Conservation (phyloP, 2,888 invertebrate genomes). For the Tenodera sinensis region DNA sequence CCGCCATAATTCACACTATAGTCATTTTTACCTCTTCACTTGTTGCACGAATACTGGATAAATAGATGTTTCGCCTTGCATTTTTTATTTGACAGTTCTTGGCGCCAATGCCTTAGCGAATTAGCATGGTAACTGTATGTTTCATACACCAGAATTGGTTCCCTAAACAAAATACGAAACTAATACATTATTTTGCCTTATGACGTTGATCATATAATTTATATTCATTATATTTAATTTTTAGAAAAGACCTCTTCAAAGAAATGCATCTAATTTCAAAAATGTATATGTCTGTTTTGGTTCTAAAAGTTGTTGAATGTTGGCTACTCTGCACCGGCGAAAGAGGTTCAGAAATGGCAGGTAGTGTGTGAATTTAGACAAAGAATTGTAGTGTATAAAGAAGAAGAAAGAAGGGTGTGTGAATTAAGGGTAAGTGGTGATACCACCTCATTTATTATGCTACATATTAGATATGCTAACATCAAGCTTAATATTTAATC, state of each 20-base stretch:
- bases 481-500: too few species aligned
- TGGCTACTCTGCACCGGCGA: not conserved
- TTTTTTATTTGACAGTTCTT: not conserved
- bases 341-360: not conserved
- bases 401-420: not conserved
- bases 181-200: too few species aligned
- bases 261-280: too few species aligned
- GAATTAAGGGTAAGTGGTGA: not conserved
- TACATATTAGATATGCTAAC: too few species aligned
- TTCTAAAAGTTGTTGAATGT: not conserved
- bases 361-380: not conserved
- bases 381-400: not conserved
- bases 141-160: not conserved
- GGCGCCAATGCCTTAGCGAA: not conserved
- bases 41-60: too few species aligned
- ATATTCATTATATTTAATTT: too few species aligned
- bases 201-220: too few species aligned
- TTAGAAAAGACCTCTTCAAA: too few species aligned
- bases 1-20: too few species aligned
- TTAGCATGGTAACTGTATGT: not conserved
- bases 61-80: too few species aligned
- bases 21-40: too few species aligned
- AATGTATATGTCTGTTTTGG: too few species aligned
- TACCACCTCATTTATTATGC: not conserved
- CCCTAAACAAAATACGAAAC: not conserved